Evolutionary conservation across 2,113 vertebrate species (phyloP).

Genomic region (Mystacornis crossleyi): DNA sequence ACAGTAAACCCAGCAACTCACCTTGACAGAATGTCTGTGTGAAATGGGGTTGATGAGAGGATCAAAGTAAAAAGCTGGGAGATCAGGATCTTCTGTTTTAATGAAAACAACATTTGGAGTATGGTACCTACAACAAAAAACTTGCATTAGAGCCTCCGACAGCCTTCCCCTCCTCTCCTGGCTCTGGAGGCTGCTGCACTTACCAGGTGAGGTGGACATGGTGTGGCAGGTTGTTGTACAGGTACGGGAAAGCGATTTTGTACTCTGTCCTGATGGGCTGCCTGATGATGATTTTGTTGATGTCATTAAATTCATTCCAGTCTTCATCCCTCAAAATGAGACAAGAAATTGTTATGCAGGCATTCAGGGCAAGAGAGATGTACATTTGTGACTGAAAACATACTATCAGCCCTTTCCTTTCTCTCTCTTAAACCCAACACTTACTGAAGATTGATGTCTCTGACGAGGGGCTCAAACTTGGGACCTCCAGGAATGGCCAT

Average conservation of each 20-base stretch:
- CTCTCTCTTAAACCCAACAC: conserved; percentile 26
- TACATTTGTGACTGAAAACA: neutral
- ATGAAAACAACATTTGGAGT: conserved; percentile 99
- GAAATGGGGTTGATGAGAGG: conserved; percentile 98
- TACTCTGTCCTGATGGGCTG: conserved; percentile 98
- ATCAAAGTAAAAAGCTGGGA: conserved; percentile 98
- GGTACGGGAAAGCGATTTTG: conserved; percentile 96
- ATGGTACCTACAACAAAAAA: conserved; percentile 85
- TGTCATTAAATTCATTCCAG: conserved; percentile 99
- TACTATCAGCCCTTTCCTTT: neutral
- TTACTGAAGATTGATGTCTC: conserved; percentile 98
- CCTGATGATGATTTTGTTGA: conserved; percentile 99
- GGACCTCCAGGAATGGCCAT: conserved; percentile 99
- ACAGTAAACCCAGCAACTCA: conserved; percentile 48
- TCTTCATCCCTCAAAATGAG: conserved; percentile 89
- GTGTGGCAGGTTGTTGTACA: conserved; percentile 98
- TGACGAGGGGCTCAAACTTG: conserved; percentile 97
- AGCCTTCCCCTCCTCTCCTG: neutral
- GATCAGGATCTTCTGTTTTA: conserved; percentile 98
- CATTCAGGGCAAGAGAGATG: neutral
- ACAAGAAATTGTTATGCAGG: neutral
- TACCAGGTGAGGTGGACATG: conserved; percentile 99
- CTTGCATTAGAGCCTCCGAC: neutral
- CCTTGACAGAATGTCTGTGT: conserved; percentile 97
- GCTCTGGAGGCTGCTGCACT: neutral